Conservation (phyloP, 1,140 invertebrate species). For the Cepaea nemoralis region DNA sequence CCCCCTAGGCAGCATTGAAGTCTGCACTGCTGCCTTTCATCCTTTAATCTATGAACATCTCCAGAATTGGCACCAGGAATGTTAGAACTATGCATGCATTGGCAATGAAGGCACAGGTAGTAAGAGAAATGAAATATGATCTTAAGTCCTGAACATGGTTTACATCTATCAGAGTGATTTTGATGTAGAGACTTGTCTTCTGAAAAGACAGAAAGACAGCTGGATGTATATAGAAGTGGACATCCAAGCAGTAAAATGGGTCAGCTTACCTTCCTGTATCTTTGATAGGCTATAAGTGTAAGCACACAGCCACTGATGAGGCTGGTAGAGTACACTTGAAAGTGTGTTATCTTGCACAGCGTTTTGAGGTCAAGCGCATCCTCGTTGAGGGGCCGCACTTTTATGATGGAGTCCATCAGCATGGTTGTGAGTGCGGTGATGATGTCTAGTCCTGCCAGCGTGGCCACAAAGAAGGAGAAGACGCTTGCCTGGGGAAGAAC, state of each 20-base stretch:
- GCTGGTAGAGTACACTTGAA: constrained; percentile 22
- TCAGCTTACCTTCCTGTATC: constrained; percentile 21
- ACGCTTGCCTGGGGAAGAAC: constrained; percentile 22
- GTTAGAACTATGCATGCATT: no score
- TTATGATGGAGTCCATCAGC: constrained; percentile 43
- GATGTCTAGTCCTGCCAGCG: constrained; percentile 43
- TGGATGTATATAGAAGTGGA: no score
- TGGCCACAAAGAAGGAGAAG: constrained; percentile 44
- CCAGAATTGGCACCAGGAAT: no score
- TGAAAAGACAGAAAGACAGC: no score
- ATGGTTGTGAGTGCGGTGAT: constrained; percentile 40
- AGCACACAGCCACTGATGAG: constrained; percentile 31
- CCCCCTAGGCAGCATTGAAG: no score
- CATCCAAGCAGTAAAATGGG: background rate
- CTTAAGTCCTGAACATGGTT: no score
- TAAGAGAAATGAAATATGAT: no score
- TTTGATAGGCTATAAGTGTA: constrained; percentile 1
- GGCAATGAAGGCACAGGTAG: no score
- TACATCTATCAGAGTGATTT: no score
- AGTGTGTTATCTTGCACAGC: constrained; percentile 29
- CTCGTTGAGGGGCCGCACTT: constrained; percentile 24
- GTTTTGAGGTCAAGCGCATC: background rate
- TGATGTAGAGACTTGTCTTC: no score
- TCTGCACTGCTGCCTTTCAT: no score
- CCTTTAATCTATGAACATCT: no score